These are phyloP conservation scores for Bedellia somnulentella DNA, from an alignment of 2,888 invertebrate genomes.

Conservation along the genomic window DNA sequence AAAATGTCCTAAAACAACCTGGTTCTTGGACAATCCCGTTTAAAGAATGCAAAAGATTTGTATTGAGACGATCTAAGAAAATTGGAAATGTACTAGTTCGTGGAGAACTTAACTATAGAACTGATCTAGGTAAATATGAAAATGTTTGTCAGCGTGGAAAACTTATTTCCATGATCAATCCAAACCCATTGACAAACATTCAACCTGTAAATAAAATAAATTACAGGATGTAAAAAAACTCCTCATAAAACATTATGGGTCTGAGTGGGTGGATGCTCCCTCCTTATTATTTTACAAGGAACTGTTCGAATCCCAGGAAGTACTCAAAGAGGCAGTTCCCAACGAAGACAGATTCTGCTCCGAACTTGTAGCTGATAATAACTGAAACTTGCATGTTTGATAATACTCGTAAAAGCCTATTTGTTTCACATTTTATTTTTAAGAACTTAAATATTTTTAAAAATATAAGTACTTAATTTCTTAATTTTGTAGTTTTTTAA, in stretches of 20 bases:
- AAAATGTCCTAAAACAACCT: background rate
- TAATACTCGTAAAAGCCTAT: background rate
- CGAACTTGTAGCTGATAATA: too few species aligned
- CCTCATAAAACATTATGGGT: constrained; percentile 1
- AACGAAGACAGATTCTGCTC: background rate
- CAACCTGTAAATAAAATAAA: constrained; percentile 1
- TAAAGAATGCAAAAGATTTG: constrained; percentile 1
- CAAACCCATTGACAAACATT: background rate
- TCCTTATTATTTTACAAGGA: background rate
- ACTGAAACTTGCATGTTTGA: background rate
- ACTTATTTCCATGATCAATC: background rate
- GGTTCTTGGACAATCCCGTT: constrained; percentile 1
- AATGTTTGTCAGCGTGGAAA: background rate
- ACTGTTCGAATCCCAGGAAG: background rate
- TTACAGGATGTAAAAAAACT: constrained; percentile 2
- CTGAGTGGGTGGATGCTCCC: background rate
- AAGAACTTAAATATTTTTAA: background rate
- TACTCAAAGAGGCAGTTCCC: background rate
- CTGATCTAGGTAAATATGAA: background rate
- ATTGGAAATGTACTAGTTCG: background rate
- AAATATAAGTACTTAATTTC: background rate
- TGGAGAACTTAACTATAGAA: constrained; percentile 1
- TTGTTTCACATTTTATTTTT: background rate
- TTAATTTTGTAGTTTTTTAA: background rate
- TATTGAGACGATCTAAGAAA: background rate